phyloP scores from a whole-genome alignment of 1,140 invertebrate genomes.

The Belonocnema kinseyi region DNA sequence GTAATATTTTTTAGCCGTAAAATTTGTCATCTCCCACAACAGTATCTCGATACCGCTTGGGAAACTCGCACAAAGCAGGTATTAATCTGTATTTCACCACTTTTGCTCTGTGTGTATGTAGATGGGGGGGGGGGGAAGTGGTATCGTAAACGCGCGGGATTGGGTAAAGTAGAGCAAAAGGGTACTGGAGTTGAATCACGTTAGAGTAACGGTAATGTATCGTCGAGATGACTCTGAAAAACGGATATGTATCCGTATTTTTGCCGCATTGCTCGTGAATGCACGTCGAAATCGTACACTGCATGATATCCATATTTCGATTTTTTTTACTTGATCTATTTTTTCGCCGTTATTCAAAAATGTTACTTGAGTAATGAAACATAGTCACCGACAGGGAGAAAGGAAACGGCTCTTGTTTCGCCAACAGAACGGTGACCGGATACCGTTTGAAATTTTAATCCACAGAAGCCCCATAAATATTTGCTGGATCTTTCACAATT shows the following conservation, averaged over 20 bases:
- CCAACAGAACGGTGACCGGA: no score
- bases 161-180: background rate
- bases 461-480: no score
- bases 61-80: background rate
- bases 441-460: no score
- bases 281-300: conserved; percentile 17
- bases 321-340: background rate
- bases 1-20: background rate
- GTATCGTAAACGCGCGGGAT: background rate
- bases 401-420: no score
- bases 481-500: no score
- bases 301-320: background rate
- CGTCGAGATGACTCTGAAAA: background rate
- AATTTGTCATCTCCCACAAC: background rate
- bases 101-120: background rate
- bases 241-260: conserved; percentile 1
- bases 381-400: no score
- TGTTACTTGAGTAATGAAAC: no score
- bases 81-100: background rate
- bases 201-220: background rate
- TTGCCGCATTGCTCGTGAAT: conserved; percentile 11
- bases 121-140: background rate
- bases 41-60: conserved; percentile 1
- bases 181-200: background rate
- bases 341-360: background rate